Conservation (phyloP, 2,888 invertebrate species). For the Carpatolechia fugitivella region DNA sequence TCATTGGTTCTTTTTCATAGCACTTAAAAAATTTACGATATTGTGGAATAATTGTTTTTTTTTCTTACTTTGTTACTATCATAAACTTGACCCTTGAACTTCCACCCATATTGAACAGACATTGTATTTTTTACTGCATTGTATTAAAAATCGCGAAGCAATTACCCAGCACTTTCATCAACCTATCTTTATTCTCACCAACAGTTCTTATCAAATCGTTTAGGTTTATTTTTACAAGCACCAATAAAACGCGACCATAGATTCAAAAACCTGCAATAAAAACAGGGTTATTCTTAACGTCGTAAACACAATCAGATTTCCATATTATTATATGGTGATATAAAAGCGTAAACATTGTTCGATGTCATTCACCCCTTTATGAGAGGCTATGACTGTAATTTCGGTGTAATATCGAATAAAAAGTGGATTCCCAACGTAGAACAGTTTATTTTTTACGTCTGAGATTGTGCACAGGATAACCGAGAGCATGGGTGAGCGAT, state of each 20-base stretch:
- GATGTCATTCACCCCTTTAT: constrained; percentile 47
- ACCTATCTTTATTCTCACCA: constrained; percentile 31
- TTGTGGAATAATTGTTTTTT: no score
- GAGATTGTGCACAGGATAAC: constrained; percentile 25
- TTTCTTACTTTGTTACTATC: no score
- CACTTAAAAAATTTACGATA: no score
- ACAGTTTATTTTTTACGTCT: constrained; percentile 32
- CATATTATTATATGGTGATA: constrained; percentile 44
- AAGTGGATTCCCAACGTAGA: constrained; percentile 32
- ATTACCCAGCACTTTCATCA: constrained; percentile 18
- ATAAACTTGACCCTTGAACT: no score
- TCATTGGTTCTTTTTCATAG: no score
- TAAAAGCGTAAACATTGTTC: constrained; percentile 42
- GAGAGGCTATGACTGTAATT: constrained; percentile 35
- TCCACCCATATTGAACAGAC: no score
- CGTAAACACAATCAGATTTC: constrained; percentile 52
- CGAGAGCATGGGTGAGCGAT: no score
- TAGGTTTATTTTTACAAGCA: constrained; percentile 45
- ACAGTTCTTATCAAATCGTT: constrained; percentile 41
- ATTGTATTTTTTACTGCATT: no score
- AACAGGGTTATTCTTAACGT: constrained; percentile 39
- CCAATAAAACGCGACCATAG: constrained; percentile 39
- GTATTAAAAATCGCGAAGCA: neutral
- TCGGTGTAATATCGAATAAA: constrained; percentile 32
- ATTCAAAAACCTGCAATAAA: constrained; percentile 44